Evolutionary conservation across 2,797 vertebrate species (phyloP).

Genomic region (Scleropages formosus): DNA sequence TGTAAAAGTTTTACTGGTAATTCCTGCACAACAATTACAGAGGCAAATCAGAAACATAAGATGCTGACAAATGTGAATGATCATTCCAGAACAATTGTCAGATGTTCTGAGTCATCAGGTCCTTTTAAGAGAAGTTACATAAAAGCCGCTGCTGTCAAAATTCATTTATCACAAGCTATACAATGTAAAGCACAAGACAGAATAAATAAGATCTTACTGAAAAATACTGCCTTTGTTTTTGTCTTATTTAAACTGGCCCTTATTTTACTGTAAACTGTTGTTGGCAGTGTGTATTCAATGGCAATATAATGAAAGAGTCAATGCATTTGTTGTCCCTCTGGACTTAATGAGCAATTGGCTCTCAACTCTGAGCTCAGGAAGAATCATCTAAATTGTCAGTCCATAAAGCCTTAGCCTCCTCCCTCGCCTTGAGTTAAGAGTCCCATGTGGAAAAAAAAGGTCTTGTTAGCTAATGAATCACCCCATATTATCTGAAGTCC

Average conservation of each 20-base stretch:
- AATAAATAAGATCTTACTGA: background rate
- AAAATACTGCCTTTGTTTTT: background rate
- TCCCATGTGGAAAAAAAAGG: background rate
- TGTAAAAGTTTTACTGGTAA: background rate
- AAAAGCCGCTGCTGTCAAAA: conserved; percentile 2
- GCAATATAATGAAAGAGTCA: background rate
- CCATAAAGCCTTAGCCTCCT: background rate
- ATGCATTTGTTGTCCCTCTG: background rate
- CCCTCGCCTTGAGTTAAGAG: background rate
- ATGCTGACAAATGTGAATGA: background rate
- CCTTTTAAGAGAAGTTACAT: background rate
- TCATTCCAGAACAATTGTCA: background rate
- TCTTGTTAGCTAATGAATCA: background rate
- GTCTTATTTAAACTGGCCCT: background rate
- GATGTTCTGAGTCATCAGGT: background rate
- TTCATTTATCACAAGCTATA: background rate
- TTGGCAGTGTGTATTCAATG: background rate
- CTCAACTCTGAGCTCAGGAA: background rate
- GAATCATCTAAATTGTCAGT: background rate
- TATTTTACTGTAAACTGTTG: background rate
- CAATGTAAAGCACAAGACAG: background rate
- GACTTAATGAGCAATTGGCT: background rate
- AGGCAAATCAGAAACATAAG: background rate
- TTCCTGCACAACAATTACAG: background rate
- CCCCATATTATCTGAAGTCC: background rate